Base-by-base conservation (phyloP, 2,113 vertebrate genomes). In the Perca flavescens region DNA sequence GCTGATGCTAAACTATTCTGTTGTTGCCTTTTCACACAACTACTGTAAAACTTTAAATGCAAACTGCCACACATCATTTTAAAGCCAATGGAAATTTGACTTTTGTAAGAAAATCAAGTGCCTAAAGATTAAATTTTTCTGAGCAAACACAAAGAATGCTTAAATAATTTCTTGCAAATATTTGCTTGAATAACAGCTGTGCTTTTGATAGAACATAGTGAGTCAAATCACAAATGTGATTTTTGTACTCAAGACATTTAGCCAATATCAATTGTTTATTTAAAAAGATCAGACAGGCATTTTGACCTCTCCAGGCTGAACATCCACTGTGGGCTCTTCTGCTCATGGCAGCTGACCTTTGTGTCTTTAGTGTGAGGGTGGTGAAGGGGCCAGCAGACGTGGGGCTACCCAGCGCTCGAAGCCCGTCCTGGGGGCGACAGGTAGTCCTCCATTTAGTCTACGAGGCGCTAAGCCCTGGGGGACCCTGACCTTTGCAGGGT, bases 341-440 rank as follows among this genome's bases (percentile, higher is more conserved):
- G 54, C 52, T 73, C 34, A 1, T 86, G 88, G 74, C 90, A 85
- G 84, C 12, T 93, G 86, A 93, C 91, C 91, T 94, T 94, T 93
- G 63, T 64, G 11, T 60, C 25, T 77, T 12, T 25, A 64, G 84
- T 79, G 85, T 86, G 64, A 88, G 57, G 53, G 57, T 34, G 68
- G 31, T 49, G 66, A 84, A 14, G 63, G 57, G 65, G 71, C 28
- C 65, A 31, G 64, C n/a, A 17, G 49, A 77, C 13, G 4, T 6
- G 0, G 34, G 61, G 49, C 46, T 22, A 66, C 49, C 40, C 62
- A 31, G 40, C 4, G 1, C 63, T 46, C 52, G 54, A 43, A 43
- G 50, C 21, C 54, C 22, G 3, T 49, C 81, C 83, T 62, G 14
- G 7, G 54, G 82, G 72, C 19, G 77, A 90, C 86, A 73, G 86